Base-by-base conservation (phyloP, 2,797 vertebrate species). In the Gymnopithys bicolor region DNA sequence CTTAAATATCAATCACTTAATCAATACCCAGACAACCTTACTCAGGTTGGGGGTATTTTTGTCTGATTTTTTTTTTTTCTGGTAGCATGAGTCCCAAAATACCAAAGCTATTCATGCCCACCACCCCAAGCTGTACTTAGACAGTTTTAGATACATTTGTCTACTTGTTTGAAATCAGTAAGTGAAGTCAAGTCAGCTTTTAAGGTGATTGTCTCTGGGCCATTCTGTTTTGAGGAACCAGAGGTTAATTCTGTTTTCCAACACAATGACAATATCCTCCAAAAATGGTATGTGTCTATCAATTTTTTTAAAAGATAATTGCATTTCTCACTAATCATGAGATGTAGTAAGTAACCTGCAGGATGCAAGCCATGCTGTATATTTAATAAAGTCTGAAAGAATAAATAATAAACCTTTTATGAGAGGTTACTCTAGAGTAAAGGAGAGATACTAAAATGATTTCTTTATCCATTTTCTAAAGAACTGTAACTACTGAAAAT, bases 301-400 rank as follows among this genome's bases (percentile, higher is more conserved):
- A 45, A 17, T 48, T 13, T 84, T 88, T 55, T 87, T 76, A 21
- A 0, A 35, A 87, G 60, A 33, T 87, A 84, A 86, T 94, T 86
- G 15, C 39, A 80, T 94, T 94, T 93, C 41, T 87, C 0, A 0
- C 52, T 87, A 85, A 88, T 77, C n/a, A 53, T 51, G 51, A 89
- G 30, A 74, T 78, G 64, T 56, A 87, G 51, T 79, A 88, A 84
- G 63, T 87, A 96, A 94, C 33, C 35, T 81, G 56, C 58, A 94
- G 83, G 80, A 89, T 92, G 52, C 51, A 84, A 93, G 43, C n/a
- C 66, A 49, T 94, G 39, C 16, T 73, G 53, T 71, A 14, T 91
- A 88, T 91, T 96, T 80, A 93, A 89, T 94, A 68, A 95, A 89
- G 9, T 51, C 82, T 83, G 71, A 88, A 89, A 53, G 60, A 94